Conservation (phyloP, 2,888 invertebrate species). For the Drosophila pseudotalamancana region DNA sequence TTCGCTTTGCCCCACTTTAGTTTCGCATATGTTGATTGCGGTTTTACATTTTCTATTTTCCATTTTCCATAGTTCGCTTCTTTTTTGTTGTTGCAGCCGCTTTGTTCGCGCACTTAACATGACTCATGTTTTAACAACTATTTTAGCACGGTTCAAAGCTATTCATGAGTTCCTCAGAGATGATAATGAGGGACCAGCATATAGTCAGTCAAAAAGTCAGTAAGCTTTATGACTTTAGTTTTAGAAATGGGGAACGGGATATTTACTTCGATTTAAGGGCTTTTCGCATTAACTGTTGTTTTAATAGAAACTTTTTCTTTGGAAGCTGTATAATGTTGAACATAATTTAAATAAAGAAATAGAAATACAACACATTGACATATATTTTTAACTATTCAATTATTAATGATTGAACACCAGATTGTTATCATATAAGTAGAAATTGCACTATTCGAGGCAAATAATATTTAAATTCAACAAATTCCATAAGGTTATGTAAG, state of each 20-base stretch:
- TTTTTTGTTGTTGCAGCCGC: slow-evolving; percentile 23
- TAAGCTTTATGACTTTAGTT: not conserved
- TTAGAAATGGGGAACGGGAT: too few species aligned
- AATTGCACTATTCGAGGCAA: not conserved
- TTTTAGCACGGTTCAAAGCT: slow-evolving; percentile 35
- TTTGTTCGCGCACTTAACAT: slow-evolving; percentile 32
- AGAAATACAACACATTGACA: too few species aligned
- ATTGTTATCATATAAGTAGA: too few species aligned
- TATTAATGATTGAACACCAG: too few species aligned
- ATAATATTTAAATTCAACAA: not conserved
- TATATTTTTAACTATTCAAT: too few species aligned
- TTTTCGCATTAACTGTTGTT: not conserved
- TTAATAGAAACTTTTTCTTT: too few species aligned
- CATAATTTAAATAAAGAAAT: too few species aligned
- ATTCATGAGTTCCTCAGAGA: slow-evolving; percentile 30
- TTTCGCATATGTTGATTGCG: slow-evolving; percentile 73
- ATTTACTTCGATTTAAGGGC: not conserved
- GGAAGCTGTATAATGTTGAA: too few species aligned
- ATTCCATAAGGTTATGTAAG: too few species aligned
- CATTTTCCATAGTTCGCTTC: slow-evolving; percentile 23
- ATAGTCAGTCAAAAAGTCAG: slow-evolving; percentile 8
- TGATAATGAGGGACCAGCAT: slow-evolving; percentile 31
- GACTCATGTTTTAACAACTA: slow-evolving; percentile 46
- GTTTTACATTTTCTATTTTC: slow-evolving; percentile 47
- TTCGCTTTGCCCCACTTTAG: slow-evolving; percentile 52